Base-by-base conservation (phyloP, 2,888 invertebrate species). In the Frankliniella intonsa region DNA sequence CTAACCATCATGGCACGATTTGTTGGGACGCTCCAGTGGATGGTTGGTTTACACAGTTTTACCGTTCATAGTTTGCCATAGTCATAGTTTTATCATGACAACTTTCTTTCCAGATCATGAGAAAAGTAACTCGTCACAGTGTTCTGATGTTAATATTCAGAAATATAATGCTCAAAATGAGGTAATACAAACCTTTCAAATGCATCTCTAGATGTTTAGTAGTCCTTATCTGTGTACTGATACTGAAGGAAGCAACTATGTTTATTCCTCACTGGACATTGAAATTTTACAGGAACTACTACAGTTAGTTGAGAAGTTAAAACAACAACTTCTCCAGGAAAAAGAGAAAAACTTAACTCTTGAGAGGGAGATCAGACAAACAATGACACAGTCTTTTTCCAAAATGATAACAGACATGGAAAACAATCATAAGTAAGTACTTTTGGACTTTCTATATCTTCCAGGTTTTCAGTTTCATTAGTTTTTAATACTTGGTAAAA, bases 91-190 rank as follows among this genome's bases (percentile, higher is more conserved):
- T 55, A 19, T 14, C 19, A 12, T 14, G 14, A 14, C 14, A 12
- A 19, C 12, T 55, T 55, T 0, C 17, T 55, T 55, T 55, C 55
- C 14, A 55, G 11, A 55, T 12, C 14, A 55, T 19, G 14, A 19
- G 5, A 19, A 55, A 55, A 19, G 55, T 55, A 19, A 14, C 55
- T 55, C 14, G 12, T 38, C 38, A 3, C 38, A 38, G 38, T 38
- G 69, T 25, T 76, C 25, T 10, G 25, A 76, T 76, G 25, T 12
- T 22, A 25, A 25, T 76, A 25, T 76, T 0, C 69, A 76, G 69
- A 76, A 76, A 25, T 76, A 76, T 9, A 76, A 76, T 76, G 69
- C 69, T 10, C 69, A 25, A 8, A 76, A 76, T 76, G 69, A 76
- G 69, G 69, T 76, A 76, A 19, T 0, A 19, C 5, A 5, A 3